Conservation (phyloP, 1,140 invertebrate species). For the Scaptomyza hsui region DNA sequence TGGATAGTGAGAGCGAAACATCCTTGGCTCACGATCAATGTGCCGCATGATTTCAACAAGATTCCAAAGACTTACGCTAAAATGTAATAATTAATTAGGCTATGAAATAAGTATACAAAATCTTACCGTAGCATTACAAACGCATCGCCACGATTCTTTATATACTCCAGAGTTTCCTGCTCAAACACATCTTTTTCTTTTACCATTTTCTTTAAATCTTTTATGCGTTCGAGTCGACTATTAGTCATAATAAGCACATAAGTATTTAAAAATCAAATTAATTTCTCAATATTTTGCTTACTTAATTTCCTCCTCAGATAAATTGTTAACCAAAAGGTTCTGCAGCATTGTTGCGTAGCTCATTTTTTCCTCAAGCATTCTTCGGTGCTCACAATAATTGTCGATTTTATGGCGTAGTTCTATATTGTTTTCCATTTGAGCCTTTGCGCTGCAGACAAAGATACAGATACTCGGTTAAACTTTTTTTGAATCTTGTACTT, state of each 20-base stretch:
- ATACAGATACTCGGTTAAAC: neutral
- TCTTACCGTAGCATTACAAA: slow-evolving; percentile 63
- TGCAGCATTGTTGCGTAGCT: slow-evolving; percentile 58
- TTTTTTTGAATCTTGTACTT: neutral
- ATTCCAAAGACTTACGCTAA: slow-evolving; percentile 69
- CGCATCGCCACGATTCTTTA: slow-evolving; percentile 61
- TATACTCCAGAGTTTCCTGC: slow-evolving; percentile 48
- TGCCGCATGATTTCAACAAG: slow-evolving; percentile 63
- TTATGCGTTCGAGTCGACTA: slow-evolving; percentile 66
- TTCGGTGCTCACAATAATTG: too few species aligned
- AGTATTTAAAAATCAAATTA: too few species aligned
- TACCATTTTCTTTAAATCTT: slow-evolving; percentile 51
- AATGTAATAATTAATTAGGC: neutral
- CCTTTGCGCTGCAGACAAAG: slow-evolving; percentile 55
- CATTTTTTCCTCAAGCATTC: slow-evolving; percentile 58
- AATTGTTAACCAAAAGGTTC: slow-evolving; percentile 68
- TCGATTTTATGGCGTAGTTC: slow-evolving; percentile 58
- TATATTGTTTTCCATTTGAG: slow-evolving; percentile 62
- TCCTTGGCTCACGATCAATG: slow-evolving; percentile 55
- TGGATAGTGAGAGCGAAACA: slow-evolving; percentile 45
- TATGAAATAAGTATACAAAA: too few species aligned
- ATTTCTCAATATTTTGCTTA: too few species aligned
- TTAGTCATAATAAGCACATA: neutral
- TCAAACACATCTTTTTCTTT: too few species aligned
- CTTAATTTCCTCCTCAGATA: slow-evolving; percentile 67